Conservation (phyloP, 2,113 vertebrate genomes). For the Petrocephalus microphthalmus region DNA sequence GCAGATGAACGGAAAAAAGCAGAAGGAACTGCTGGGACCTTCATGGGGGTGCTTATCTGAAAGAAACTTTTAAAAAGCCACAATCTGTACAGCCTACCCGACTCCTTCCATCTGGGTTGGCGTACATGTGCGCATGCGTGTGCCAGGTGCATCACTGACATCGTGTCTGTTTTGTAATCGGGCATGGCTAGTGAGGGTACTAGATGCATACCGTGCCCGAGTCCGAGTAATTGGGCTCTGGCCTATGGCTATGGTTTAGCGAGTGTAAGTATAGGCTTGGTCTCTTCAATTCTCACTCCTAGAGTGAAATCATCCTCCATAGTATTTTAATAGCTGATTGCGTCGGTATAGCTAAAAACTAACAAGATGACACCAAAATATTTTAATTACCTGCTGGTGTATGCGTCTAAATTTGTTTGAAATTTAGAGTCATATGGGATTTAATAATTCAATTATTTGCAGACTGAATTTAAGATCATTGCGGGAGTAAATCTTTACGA, state of each 20-base stretch:
- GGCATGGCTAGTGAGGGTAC: too few relatives aligned
- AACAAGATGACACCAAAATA: neutral
- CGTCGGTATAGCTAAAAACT: neutral
- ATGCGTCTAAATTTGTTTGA: neutral
- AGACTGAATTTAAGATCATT: neutral
- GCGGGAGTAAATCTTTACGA: neutral
- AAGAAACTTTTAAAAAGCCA: too few relatives aligned
- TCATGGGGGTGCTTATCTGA: neutral
- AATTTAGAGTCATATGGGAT: neutral
- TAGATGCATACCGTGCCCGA: too few relatives aligned
- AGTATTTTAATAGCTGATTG: neutral
- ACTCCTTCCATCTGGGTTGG: neutral
- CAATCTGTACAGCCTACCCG: neutral
- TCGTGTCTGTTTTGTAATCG: too few relatives aligned
- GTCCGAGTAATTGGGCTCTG: too few relatives aligned
- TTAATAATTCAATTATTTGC: neutral
- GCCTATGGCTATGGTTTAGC: neutral
- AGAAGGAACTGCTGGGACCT: neutral
- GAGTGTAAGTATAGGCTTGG: neutral
- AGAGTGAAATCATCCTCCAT: neutral
- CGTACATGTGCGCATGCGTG: neutral
- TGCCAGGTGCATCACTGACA: too few relatives aligned
- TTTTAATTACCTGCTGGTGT: neutral
- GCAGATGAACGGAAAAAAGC: neutral
- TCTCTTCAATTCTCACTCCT: neutral